Percentiles rank a stretch among this genome's conserved stretches.
These are phyloP conservation scores for Eublepharis macularius DNA, from an alignment of 2,113 vertebrate genomes.

Conservation along the genomic window DNA sequence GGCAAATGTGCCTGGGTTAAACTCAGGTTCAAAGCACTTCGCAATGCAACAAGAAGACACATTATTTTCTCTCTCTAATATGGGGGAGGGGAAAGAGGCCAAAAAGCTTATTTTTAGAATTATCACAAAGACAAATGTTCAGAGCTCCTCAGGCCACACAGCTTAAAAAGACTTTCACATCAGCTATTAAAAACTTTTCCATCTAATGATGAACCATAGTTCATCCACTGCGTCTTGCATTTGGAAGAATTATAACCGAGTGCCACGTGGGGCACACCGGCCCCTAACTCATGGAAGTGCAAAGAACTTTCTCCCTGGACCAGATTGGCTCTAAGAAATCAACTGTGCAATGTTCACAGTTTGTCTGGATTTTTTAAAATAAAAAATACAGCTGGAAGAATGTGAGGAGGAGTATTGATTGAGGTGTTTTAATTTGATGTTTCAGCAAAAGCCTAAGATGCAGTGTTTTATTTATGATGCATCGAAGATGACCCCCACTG, in stretches of 20 bases:
- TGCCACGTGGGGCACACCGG: neutral
- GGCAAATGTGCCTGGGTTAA: neutral
- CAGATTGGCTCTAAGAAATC: neutral
- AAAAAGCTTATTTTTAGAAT: constrained; percentile 10
- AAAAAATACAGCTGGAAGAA: neutral
- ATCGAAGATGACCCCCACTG: neutral
- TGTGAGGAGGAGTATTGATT: neutral
- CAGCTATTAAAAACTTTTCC: neutral
- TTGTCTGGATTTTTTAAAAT: neutral
- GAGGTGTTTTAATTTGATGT: neutral
- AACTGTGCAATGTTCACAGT: neutral
- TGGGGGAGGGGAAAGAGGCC: neutral
- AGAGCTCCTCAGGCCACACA: neutral
- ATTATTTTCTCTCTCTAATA: neutral
- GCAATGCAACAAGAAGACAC: neutral
- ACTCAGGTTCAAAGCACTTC: neutral
- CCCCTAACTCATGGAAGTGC: neutral
- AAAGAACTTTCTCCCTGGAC: neutral
- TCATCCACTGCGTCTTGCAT: neutral
- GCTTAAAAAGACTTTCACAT: neutral
- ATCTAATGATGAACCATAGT: neutral
- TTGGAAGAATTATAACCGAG: neutral
- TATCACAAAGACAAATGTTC: neutral
- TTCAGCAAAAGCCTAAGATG: neutral
- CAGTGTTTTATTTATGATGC: neutral